A percentile compares a stretch with the other conserved stretches of the same genome.
Conservation (phyloP, 2,888 invertebrate species). For the Protodeltote pygarga region DNA sequence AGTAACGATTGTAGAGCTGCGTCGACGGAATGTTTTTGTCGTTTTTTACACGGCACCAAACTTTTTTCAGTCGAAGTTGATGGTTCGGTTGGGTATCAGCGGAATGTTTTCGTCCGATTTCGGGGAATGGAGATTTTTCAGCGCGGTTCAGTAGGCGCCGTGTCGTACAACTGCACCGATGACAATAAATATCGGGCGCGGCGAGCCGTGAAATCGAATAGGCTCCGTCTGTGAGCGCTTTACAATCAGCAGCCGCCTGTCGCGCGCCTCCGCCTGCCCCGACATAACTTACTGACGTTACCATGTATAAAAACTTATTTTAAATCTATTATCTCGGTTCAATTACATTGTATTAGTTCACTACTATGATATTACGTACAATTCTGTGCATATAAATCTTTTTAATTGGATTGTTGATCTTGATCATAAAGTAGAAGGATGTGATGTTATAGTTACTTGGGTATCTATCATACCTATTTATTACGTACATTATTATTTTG, state of each 20-base stretch:
- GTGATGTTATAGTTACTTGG: too few species aligned
- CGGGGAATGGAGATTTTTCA: slow-evolving; percentile 82
- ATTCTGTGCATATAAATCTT: neutral
- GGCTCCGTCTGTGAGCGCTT: slow-evolving; percentile 86
- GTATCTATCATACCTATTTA: too few species aligned
- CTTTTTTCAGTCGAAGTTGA: slow-evolving; percentile 67
- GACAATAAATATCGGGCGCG: slow-evolving; percentile 86
- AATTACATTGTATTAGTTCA: slow-evolving; percentile 22
- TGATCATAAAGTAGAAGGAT: neutral
- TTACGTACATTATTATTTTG: too few species aligned
- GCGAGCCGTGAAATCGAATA: slow-evolving; percentile 87
- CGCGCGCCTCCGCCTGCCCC: slow-evolving; percentile 63
- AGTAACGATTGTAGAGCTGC: slow-evolving; percentile 71
- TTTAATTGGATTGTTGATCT: neutral
- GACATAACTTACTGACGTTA: slow-evolving; percentile 77
- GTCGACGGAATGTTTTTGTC: slow-evolving; percentile 55
- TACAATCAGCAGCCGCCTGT: slow-evolving; percentile 85
- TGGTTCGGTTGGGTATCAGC: slow-evolving; percentile 62
- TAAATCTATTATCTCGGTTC: slow-evolving; percentile 46
- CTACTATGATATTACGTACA: neutral
- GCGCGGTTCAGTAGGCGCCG: slow-evolving; percentile 84
- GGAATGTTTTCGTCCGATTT: slow-evolving; percentile 82
- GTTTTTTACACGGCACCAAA: slow-evolving; percentile 51
- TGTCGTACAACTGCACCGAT: slow-evolving; percentile 86
- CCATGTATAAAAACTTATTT: slow-evolving; percentile 77